Conservation (phyloP, 2,113 vertebrate genomes). For the Heterotis niloticus region DNA sequence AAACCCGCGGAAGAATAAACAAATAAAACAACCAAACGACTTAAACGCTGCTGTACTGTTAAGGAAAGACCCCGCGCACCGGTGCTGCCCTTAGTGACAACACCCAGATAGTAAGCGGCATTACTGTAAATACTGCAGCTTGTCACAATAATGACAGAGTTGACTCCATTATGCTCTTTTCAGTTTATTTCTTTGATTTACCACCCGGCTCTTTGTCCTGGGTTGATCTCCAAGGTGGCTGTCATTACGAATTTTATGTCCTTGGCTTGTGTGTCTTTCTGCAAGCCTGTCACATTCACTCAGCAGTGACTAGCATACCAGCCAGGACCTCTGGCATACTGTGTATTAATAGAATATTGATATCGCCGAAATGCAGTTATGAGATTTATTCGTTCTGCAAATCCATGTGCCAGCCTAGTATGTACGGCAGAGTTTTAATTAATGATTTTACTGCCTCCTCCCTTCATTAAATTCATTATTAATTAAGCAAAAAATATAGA, state of each 20-base stretch:
- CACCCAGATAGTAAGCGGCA: slow-evolving; percentile 46
- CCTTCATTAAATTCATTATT: slow-evolving; percentile 88
- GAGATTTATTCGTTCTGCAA: slow-evolving; percentile 68
- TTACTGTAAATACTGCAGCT: slow-evolving; percentile 61
- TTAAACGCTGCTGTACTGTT: too few species aligned
- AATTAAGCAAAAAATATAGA: slow-evolving; percentile 86
- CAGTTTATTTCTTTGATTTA: slow-evolving; percentile 72
- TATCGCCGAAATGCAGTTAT: slow-evolving; percentile 75
- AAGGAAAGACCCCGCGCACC: neutral
- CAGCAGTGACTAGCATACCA: slow-evolving; percentile 70
- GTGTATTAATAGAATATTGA: slow-evolving; percentile 92
- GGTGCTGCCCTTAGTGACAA: slow-evolving; percentile 6
- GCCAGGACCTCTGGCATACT: slow-evolving; percentile 77
- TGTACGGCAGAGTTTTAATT: slow-evolving; percentile 79
- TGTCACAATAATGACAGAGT: slow-evolving; percentile 65
- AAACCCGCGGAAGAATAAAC: too few species aligned
- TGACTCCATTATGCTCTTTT: slow-evolving; percentile 67
- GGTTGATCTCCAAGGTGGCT: slow-evolving; percentile 79
- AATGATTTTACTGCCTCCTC: slow-evolving; percentile 79
- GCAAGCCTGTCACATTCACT: slow-evolving; percentile 74
- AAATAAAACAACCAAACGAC: too few species aligned
- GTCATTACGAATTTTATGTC: slow-evolving; percentile 76
- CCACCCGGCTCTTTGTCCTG: slow-evolving; percentile 51
- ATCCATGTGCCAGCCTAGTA: slow-evolving; percentile 72
- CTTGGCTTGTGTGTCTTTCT: slow-evolving; percentile 71